Conservation (phyloP, 37 sponge, comb jelly and placozoan species). For the Dysidea cf. avara region DNA sequence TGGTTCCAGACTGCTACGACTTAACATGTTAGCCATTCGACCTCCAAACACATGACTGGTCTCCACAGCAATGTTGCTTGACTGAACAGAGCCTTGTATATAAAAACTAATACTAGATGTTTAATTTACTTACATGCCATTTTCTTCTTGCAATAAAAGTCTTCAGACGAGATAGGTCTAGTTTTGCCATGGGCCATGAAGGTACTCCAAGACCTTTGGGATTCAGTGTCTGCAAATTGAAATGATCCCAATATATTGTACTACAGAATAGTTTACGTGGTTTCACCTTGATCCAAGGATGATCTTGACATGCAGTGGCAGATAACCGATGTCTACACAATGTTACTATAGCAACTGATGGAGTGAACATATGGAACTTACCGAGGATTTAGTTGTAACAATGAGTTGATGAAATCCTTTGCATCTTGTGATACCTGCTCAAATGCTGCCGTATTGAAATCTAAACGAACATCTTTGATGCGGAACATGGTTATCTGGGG, state of each 20-base stretch:
- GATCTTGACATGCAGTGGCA: constrained; percentile 19
- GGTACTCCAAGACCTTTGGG: constrained; percentile 1
- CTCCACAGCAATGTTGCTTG: constrained; percentile 32
- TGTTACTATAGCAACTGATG: background rate
- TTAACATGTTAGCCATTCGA: background rate
- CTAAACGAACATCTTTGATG: constrained; percentile 50
- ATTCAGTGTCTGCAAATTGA: background rate
- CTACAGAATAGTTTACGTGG: background rate
- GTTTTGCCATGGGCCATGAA: constrained; percentile 55
- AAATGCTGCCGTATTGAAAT: constrained; percentile 41
- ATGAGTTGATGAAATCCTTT: constrained; percentile 67
- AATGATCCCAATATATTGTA: too few relatives aligned
- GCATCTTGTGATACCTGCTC: constrained; percentile 68
- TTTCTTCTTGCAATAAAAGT: constrained; percentile 54
- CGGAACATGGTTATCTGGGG: constrained; percentile 17
- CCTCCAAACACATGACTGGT: constrained; percentile 41
- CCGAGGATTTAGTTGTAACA: constrained; percentile 55
- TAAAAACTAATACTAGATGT: background rate
- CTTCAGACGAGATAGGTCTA: constrained; percentile 41
- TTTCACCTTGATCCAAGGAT: constrained; percentile 52
- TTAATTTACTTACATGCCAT: constrained; percentile 46
- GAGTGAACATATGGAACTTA: constrained; percentile 13
- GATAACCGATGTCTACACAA: constrained; percentile 32
- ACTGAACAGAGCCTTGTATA: too few relatives aligned
- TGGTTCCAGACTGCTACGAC: too few relatives aligned